phyloP scores from a whole-genome alignment of 2,888 invertebrate genomes.

The Lycaena phlaeas region DNA sequence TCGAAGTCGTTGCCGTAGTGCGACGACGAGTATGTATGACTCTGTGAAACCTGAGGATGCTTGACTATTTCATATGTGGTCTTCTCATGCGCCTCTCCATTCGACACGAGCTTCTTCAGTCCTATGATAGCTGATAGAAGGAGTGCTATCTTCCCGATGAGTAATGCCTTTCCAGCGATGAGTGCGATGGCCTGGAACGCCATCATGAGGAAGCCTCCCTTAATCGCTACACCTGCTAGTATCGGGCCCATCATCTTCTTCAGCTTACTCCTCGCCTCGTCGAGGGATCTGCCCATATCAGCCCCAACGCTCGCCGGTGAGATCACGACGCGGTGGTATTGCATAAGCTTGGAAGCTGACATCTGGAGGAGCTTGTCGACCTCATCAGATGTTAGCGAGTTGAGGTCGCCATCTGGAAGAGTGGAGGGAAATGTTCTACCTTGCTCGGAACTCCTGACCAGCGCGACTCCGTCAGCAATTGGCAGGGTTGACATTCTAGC shows the following conservation, averaged over 20 bases:
- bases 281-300: conserved; percentile 59
- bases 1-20: conserved; percentile 78
- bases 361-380: conserved; percentile 73
- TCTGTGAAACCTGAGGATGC: conserved; percentile 86
- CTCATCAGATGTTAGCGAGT: conserved; percentile 73
- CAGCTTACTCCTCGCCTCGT: conserved; percentile 74
- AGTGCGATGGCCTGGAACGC: conserved; percentile 83
- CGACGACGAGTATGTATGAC: conserved; percentile 81
- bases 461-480: conserved; percentile 74
- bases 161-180: conserved; percentile 85
- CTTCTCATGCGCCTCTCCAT: conserved; percentile 79
- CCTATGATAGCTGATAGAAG: conserved; percentile 85
- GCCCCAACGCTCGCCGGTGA: conserved; percentile 51
- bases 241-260: conserved; percentile 79
- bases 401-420: conserved; percentile 72
- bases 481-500: conserved; percentile 75
- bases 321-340: conserved; percentile 74
- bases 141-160: conserved; percentile 88
- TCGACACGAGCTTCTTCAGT: conserved; percentile 82
- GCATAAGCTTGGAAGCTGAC: conserved; percentile 71
- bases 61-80: conserved; percentile 90
- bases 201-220: conserved; percentile 81
- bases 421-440: conserved; percentile 63
- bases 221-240: conserved; percentile 78
- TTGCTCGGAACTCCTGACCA: conserved; percentile 63